Base-by-base conservation (phyloP, 2,888 invertebrate species). In the Sinohyriopsis cumingii region DNA sequence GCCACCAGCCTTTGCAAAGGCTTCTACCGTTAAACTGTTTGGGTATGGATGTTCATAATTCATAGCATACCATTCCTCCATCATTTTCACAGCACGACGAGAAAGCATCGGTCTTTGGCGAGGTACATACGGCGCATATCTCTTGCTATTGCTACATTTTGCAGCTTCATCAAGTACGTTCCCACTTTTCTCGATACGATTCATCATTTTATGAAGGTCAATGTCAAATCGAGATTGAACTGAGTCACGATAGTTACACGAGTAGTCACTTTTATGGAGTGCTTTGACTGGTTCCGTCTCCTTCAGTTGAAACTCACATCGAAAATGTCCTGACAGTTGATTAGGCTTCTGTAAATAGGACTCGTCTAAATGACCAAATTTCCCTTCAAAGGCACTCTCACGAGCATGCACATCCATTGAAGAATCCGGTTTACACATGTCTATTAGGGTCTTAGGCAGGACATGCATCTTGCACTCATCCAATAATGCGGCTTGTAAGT, bases 21-120 rank as follows among this genome's bases (percentile, higher is more conserved):
- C 74, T 24, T 78, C 72, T 0, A 80, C 73, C 12, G 76, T 76
- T 0, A 76, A 72, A 12, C 70, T 72, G 24, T 76, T 66, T 1
- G 86, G 86, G 64, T 86, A 86, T 4, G 86, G 86, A 67, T 86
- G 83, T 64, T 84, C 80, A 59, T 77, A 74, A 72, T 86, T 79
- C 56, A 72, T 59, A 15, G 75, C 69, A 71, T 84, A 86, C 86
- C 86, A 86, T 25, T 75, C 65, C 28, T 84, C 82, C 77, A 84
- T 79, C 69, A 79, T 75, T 12, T 66, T 61, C 3, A 82, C 78
- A 15, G 81, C 78, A 61, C 76, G 75, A 54, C 76, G 71, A 5
- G 82, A 79, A 22, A 82, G 72, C 1, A 78, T 65, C 22, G 82
- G 78, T 25, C 83, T 72, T 28, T 28, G 28, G 28, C 28, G 28